Evolutionary conservation across 1,140 invertebrate genomes (phyloP).

Genomic region (Gonatopus flavifemur): DNA sequence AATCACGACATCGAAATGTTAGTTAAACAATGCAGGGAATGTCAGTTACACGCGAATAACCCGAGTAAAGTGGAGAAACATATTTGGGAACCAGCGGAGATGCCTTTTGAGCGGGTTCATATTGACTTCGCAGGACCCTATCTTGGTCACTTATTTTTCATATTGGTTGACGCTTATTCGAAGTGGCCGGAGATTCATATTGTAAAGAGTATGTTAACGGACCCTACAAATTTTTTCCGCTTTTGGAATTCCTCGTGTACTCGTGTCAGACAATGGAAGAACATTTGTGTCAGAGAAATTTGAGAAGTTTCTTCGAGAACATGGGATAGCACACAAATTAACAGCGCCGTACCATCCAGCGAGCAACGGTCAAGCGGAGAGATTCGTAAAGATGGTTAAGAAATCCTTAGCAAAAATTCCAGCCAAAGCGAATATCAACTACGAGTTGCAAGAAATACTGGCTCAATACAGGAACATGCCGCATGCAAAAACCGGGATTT

Average conservation of each 20-base stretch:
- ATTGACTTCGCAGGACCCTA: conserved; percentile 41
- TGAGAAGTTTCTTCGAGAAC: conserved; percentile 13
- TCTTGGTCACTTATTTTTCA: conserved; percentile 23
- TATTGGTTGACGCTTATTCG: conserved; percentile 34
- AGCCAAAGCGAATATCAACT: too few relatives aligned
- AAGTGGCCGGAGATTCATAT: conserved; percentile 34
- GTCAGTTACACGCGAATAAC: too few relatives aligned
- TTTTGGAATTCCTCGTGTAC: conserved; percentile 24
- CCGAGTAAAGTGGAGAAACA: too few relatives aligned
- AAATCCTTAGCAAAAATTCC: too few relatives aligned
- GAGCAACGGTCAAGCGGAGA: too few relatives aligned
- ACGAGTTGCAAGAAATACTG: too few relatives aligned
- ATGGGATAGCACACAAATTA: too few relatives aligned
- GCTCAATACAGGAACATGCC: too few relatives aligned
- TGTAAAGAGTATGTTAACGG: conserved; percentile 11
- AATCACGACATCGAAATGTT: conserved; percentile 35
- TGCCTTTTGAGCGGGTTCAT: conserved; percentile 38
- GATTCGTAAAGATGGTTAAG: too few relatives aligned
- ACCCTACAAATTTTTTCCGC: conserved; percentile 16
- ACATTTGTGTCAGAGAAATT: conserved; percentile 14
- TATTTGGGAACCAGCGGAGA: too few relatives aligned
- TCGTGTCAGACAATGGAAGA: conserved; percentile 30
- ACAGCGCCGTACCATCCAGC: too few relatives aligned
- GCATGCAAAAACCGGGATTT: too few relatives aligned
- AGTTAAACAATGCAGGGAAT: background rate